These are phyloP conservation scores for Ophiothrix spiculata DNA, from an alignment of 35 echinoderm and acorn worm genomes.

Conservation along the genomic window DNA sequence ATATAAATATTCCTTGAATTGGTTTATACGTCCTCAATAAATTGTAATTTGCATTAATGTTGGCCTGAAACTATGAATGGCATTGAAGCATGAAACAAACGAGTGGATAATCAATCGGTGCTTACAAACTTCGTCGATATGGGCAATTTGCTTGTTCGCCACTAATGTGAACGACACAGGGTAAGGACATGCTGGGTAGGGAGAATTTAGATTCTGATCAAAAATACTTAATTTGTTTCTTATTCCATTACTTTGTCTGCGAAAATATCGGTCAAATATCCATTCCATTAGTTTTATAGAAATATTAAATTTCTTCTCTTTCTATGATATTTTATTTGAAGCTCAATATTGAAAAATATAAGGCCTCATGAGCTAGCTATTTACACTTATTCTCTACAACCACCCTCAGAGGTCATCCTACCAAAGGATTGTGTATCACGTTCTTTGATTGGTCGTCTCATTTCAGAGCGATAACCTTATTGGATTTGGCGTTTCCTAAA, in stretches of 20 bases:
- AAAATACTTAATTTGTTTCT: too few relatives aligned
- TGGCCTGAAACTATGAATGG: constrained; percentile 30
- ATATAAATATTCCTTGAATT: not conserved
- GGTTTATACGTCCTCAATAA: constrained; percentile 24
- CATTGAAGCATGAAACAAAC: constrained; percentile 67
- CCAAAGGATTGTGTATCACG: not conserved
- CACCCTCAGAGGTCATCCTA: not conserved
- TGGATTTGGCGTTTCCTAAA: not conserved
- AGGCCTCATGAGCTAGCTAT: too few relatives aligned
- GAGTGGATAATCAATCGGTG: constrained; percentile 56
- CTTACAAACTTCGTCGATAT: constrained; percentile 46
- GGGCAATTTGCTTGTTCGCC: constrained; percentile 44
- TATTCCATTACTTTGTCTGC: too few relatives aligned
- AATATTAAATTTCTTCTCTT: too few relatives aligned
- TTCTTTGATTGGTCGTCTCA: not conserved
- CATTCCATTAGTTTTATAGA: too few relatives aligned
- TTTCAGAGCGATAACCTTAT: not conserved
- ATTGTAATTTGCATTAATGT: constrained; percentile 20
- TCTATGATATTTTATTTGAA: too few relatives aligned
- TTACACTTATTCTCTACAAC: constrained; percentile 11
- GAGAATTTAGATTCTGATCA: constrained; percentile 14
- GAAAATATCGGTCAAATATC: too few relatives aligned
- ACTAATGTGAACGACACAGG: constrained; percentile 24
- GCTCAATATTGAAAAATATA: too few relatives aligned
- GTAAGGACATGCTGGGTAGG: constrained; percentile 23